Evolutionary conservation across 2,888 invertebrate genomes (phyloP).

Genomic region (Dolomedes plantarius): DNA sequence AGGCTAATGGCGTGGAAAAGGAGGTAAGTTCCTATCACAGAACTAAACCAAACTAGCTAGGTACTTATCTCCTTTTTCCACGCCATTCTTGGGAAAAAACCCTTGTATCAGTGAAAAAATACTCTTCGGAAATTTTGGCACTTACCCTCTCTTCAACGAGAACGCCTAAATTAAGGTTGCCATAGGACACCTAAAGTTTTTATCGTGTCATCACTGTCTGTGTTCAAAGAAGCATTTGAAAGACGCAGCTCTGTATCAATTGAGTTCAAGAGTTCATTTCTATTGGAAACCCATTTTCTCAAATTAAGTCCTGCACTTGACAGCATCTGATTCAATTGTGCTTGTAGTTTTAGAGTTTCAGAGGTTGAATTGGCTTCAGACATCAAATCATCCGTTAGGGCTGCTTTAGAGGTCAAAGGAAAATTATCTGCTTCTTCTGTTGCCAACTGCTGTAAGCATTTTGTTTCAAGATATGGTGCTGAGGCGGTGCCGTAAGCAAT

Average conservation of each 20-base stretch:
- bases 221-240: too few relatives aligned
- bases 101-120: too few relatives aligned
- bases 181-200: constrained; percentile 34
- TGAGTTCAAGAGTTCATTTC: neutral
- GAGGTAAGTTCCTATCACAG: too few relatives aligned
- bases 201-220: constrained; percentile 10
- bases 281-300: constrained; percentile 16
- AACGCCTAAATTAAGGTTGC: too few relatives aligned
- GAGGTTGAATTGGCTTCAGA: too few relatives aligned
- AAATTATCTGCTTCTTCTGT: constrained; percentile 73
- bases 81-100: too few relatives aligned
- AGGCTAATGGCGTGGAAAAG: too few relatives aligned
- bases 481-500: constrained; percentile 75
- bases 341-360: constrained; percentile 33
- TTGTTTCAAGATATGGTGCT: constrained; percentile 74
- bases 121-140: too few relatives aligned
- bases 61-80: too few relatives aligned
- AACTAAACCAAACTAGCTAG: too few relatives aligned
- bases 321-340: neutral
- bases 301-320: neutral
- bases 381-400: constrained; percentile 74
- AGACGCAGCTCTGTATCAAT: too few relatives aligned
- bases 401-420: constrained; percentile 63
- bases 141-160: too few relatives aligned
- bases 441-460: constrained; percentile 73